A percentile compares a stretch with the other conserved stretches of the same genome.
Evolutionary conservation across 2,888 invertebrate genomes (phyloP).

Genomic region (Drosophila phalerata): DNA sequence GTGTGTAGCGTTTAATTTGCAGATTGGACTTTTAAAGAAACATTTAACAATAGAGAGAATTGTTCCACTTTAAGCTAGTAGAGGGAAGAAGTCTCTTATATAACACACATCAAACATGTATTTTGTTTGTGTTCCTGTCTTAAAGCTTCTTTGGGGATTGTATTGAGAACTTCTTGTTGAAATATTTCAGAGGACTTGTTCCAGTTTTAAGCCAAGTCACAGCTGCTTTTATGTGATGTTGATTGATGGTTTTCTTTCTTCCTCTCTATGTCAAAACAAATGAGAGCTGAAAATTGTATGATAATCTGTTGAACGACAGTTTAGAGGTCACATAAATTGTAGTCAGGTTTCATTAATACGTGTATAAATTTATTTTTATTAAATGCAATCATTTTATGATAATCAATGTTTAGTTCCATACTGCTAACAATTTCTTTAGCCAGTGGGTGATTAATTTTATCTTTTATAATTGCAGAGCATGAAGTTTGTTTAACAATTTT

Average conservation of each 20-base stretch:
- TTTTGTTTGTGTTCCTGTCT: neutral
- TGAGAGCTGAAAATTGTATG: constrained; percentile 16
- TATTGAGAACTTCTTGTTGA: neutral
- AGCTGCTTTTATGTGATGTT: constrained; percentile 50
- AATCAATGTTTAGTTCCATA: neutral
- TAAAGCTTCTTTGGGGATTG: constrained; percentile 33
- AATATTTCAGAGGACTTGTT: constrained; percentile 3
- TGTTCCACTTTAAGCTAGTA: neutral
- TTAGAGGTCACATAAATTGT: neutral
- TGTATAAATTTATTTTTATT: neutral
- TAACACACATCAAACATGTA: constrained; percentile 15
- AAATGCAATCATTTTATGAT: constrained; percentile 1
- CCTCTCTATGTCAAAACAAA: neutral
- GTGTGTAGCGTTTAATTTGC: neutral
- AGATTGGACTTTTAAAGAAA: neutral
- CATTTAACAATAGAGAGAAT: neutral
- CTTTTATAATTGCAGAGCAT: neutral
- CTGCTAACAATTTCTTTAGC: neutral
- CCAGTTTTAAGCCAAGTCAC: constrained; percentile 33
- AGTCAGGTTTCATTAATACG: neutral
- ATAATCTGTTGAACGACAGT: constrained; percentile 20
- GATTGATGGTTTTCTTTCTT: constrained; percentile 46
- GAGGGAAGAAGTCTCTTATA: constrained; percentile 6
- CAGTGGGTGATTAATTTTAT: neutral
- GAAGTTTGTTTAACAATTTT: constrained; percentile 13